phyloP scores from a whole-genome alignment of 2,113 vertebrate species.

The Cheirogaleus medius region DNA sequence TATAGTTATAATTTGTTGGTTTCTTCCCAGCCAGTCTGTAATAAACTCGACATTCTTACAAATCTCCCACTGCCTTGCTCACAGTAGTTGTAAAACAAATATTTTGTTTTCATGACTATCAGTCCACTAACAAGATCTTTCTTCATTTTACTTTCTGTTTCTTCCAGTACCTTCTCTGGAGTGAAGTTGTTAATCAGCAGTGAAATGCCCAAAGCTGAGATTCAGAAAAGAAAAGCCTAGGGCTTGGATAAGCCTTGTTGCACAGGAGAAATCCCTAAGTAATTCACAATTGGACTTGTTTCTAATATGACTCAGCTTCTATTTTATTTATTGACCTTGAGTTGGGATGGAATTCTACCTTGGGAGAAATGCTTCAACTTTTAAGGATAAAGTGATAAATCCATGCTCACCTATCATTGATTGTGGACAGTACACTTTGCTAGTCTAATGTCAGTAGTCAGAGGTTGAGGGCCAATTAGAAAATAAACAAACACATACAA shows the following conservation, averaged over 20 bases:
- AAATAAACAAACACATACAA: neutral
- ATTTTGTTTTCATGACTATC: neutral
- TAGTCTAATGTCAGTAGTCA: neutral
- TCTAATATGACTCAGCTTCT: slow-evolving; percentile 18
- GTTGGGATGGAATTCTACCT: neutral
- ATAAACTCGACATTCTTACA: neutral
- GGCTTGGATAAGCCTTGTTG: neutral
- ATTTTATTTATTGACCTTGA: slow-evolving; percentile 43
- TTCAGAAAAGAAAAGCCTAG: neutral
- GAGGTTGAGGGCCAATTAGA: neutral
- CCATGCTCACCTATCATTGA: neutral
- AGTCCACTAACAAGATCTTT: neutral
- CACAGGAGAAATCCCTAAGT: neutral
- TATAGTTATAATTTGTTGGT: neutral
- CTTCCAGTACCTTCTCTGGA: neutral
- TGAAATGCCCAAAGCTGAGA: neutral
- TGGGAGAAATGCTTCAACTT: neutral
- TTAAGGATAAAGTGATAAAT: slow-evolving; percentile 16
- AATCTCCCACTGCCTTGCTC: neutral
- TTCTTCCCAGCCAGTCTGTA: neutral
- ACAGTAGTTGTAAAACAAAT: neutral
- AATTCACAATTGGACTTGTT: neutral
- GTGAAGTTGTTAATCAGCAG: neutral
- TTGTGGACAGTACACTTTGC: neutral
- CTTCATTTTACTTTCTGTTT: neutral